Evolutionary conservation across 2,797 vertebrate species (phyloP), one percentile per base, ranked within the genome.

Genomic region (Falco peregrinus): DNA sequence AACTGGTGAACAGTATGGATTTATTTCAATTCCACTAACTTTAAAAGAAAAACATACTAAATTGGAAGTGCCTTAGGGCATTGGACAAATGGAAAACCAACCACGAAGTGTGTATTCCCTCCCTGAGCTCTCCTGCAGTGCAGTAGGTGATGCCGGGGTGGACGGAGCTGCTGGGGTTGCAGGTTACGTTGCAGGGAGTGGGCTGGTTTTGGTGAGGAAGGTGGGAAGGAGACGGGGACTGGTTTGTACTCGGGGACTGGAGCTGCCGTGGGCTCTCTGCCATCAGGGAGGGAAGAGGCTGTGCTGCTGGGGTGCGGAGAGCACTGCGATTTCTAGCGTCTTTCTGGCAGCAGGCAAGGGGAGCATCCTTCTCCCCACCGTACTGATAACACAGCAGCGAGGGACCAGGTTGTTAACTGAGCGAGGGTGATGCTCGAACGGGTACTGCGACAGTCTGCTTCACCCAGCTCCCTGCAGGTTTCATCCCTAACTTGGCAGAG

Each of bases 11-110:
- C 59, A 45, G 61, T 73, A 83, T 93, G 82, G 94, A 93, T 96
- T 94, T 94, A 61, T 92, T 95, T 96, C 94, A 92, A 86, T 96
- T 89, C 68, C 81, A 54, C 73, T 80, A 79, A 94, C 91, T 96
- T 96, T 86, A 84, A 60, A 91, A 95, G 87, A 94, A 95, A 82
- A 68, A 39, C 31, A 15, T 84, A 51, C 82, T 76, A 92, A 76
- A 88, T 25, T 86, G 73, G 54, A 68, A 80, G 51, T 80, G 74
- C 84, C 84, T 59, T 10, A 7, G 31, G 94, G 82, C 43, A 8
- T 50, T 50, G 69, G 59, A 24, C 71, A 22, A 4, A 41, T 25
- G 41, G 56, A 82, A 93, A 90, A 69, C 64, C 65, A 84, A 71
- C 16, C 63, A 93, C 68, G 54, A 86, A 71, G 71, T 6, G 39